A percentile compares a stretch with the other conserved stretches of the same genome.
Conservation (phyloP, 2,797 vertebrate species). For the Premnoplex brunnescens region DNA sequence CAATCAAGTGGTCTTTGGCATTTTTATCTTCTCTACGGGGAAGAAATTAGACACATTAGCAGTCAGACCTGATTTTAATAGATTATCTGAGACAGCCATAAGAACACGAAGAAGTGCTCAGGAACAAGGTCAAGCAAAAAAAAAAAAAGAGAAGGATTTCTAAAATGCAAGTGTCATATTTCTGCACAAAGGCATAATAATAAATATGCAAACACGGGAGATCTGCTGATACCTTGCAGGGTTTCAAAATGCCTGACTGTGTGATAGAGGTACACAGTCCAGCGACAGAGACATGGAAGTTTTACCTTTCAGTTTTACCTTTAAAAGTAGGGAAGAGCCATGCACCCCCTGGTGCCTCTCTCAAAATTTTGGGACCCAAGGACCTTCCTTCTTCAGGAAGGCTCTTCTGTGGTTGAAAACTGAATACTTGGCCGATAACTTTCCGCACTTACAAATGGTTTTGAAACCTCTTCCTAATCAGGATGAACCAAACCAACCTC, state of each 20-base stretch:
- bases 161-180: background rate
- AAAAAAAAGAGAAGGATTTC: background rate
- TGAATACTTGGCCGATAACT: background rate
- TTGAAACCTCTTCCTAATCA: background rate
- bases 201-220: background rate
- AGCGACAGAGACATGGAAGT: background rate
- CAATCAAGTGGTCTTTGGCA: background rate
- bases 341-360: background rate
- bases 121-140: background rate
- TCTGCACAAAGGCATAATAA: background rate
- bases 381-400: background rate
- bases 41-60: background rate
- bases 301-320: background rate
- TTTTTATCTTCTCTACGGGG: background rate
- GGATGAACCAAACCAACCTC: background rate
- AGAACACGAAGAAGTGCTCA: background rate
- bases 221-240: background rate
- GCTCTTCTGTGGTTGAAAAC: background rate
- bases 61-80: background rate
- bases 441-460: background rate
- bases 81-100: background rate
- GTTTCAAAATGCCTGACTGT: background rate
- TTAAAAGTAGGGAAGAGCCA: background rate
- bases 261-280: fast-evolving
- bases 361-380: background rate